Conservation (phyloP, 1,140 invertebrate genomes). For the Maniola jurtina region DNA sequence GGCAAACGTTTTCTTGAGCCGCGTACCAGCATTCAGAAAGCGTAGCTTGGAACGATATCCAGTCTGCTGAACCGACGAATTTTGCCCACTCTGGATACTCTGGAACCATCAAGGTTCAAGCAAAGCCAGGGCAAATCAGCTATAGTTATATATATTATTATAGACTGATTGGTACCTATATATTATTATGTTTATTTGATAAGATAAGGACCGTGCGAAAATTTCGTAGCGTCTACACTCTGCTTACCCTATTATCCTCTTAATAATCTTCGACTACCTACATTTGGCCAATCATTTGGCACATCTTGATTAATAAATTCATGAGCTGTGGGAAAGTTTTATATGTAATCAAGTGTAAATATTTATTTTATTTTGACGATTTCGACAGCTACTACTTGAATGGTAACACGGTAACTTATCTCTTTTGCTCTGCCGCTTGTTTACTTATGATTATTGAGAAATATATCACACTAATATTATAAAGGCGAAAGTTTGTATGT, state of each 20-base stretch:
- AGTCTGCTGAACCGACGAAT: no score
- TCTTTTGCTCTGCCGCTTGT: slow-evolving; percentile 2
- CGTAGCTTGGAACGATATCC: no score
- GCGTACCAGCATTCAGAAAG: no score
- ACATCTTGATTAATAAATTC: neutral
- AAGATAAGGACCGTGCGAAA: slow-evolving; percentile 1
- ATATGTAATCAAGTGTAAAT: neutral
- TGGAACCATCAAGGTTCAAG: no score
- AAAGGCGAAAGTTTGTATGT: no score
- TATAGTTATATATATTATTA: no score
- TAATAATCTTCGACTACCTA: neutral
- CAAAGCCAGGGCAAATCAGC: no score
- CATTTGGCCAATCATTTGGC: neutral
- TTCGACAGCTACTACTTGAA: neutral
- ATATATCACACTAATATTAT: no score
- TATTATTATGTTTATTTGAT: neutral
- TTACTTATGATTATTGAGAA: neutral
- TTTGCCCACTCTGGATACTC: no score
- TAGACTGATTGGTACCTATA: no score
- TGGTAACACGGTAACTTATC: slow-evolving; percentile 1
- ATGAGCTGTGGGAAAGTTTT: neutral
- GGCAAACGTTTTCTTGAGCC: no score
- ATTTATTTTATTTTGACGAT: neutral
- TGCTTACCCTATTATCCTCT: neutral
- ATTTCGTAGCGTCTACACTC: neutral